Evolutionary conservation across 2,888 invertebrate genomes (phyloP), one percentile per base, ranked within the genome.

Genomic region (Eupithecia abbreviata): DNA sequence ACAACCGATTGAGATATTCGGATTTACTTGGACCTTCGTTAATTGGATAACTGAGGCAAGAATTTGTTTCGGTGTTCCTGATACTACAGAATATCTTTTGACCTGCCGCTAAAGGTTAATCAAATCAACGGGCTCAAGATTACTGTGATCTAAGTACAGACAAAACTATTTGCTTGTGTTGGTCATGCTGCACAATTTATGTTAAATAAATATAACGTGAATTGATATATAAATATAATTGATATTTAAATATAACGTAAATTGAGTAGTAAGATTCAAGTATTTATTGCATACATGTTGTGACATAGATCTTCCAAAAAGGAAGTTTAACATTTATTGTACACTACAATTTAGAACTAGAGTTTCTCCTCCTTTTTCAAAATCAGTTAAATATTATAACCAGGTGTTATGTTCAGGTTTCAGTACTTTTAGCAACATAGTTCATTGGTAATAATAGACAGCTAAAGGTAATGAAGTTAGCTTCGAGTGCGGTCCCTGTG

Each of bases 401-500:
- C 30, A 30, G 30, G 30, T 30, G 30, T 45, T 6, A 45, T 45
- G 9, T 18, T 58, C 58, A 58, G 9, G 58, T 4, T 18, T 58
- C 3, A 18, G 9, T 18, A 9, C 10, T 62, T 10, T 30, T 30
- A n/a, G 0, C 62, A 13, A 30, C 69, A 69, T 47, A 10, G 47
- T 45, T 30, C 30, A 4, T 62, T 10, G 58, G 58, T 62, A 30
- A 12, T 62, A 62, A 10, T 30, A 62, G 62, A 30, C 10, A 62
- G 62, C 62, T 18, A 18, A 47, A 68, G 15, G 47, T 68, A 73
- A 75, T 71, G 71, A 67, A 75, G 77, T 73, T 74, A 74, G 81
- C 78, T 81, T 74, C 76, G 89, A 94, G 90, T 94, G 85, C 94
- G 93, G 89, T 87, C 94, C 93, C 90, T 87, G 90, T 84, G 84